Evolutionary conservation across 2,888 invertebrate species (phyloP), one percentile per base, ranked within the genome.

Genomic region (Habroteleia sp.): DNA sequence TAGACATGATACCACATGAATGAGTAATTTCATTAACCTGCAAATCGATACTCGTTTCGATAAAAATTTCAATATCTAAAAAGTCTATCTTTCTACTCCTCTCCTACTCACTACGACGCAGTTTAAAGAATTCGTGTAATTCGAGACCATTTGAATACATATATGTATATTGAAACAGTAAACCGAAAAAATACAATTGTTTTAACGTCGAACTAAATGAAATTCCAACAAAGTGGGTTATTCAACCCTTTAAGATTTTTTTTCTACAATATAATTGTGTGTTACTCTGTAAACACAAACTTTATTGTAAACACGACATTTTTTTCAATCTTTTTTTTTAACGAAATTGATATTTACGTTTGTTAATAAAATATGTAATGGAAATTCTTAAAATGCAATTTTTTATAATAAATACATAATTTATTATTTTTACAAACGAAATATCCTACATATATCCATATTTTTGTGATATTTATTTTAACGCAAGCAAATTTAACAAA

Each of bases 201-300:
- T 65, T 44, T 44, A 25, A 25, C 44, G 35, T 37, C 42, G 52
- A 42, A 35, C 16, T 23, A 54, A 65, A 54, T 65, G 65, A 54
- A 65, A 54, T 65, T 54, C 65, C 65, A 37, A 14, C 54, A n/a
- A 10, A 17, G 20, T 5, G 3, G 54, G 11, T 8, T 17, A 65
- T 37, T 46, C 14, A 25, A 17, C 16, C 20, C 7, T 27, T 44
- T 20, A 23, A 52, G 42, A 44, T 44, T 7, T 63, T 42, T 52
- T 63, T 6, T 39, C 31, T 13, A 7, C n/a, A n/a, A n/a, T n/a
- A n/a, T n/a, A n/a, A n/a, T n/a, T n/a, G n/a, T n/a, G n/a, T n/a
- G n/a, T n/a, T 17, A 7, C 16, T 39, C 7, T 13, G 50, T 50
- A 10, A 11, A 31, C 6, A 2, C 33, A 31, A 29, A 46, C 10